Conservation (phyloP, 2,113 vertebrate species). For the human (Homo sapiens) region GRCh38 chr3:180254501-180255000, state of each 20-base stretch:
- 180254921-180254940: neutral
- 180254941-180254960: neutral
- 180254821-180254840: constrained; percentile 2
- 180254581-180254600: neutral
- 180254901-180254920: neutral
- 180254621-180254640: neutral
- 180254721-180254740: neutral
- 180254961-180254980: neutral
- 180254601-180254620: neutral
- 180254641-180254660: neutral
- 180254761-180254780: neutral
- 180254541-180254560: neutral
- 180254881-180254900: neutral
- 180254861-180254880: neutral
- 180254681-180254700: neutral
- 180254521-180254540: neutral
- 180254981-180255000: neutral
- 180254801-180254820: neutral
- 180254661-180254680: neutral
- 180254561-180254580: constrained; percentile 12
- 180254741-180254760: neutral
- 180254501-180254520: neutral
- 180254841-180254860: neutral
- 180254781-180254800: neutral
- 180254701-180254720: neutral